Percentiles rank a stretch among this genome's conserved stretches.
Conservation (phyloP, 2,797 vertebrate species). For the Liparis tanakae region DNA sequence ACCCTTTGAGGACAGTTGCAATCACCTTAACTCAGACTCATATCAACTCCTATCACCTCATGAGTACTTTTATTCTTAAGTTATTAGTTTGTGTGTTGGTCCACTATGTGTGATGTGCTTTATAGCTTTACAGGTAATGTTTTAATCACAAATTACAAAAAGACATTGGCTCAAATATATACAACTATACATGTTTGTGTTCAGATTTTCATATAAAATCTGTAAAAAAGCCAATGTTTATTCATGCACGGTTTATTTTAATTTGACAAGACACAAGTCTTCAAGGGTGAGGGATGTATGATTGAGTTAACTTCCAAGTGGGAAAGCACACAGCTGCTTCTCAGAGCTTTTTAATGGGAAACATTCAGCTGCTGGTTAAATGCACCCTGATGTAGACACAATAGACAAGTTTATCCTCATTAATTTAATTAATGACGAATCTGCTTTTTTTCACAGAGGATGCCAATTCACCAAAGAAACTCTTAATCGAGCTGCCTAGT, state of each 20-base stretch:
- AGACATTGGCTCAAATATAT: neutral
- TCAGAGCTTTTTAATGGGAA: slow-evolving; percentile 2
- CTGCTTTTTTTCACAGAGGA: slow-evolving; percentile 86
- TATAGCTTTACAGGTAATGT: neutral
- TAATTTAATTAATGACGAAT: slow-evolving; percentile 66
- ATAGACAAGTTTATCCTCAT: slow-evolving; percentile 39
- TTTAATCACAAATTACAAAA: slow-evolving; percentile 1
- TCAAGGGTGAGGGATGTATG: neutral
- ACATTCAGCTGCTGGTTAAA: slow-evolving; percentile 2
- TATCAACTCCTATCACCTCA: neutral
- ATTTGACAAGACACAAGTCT: neutral
- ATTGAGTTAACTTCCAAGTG: neutral
- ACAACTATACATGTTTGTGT: neutral
- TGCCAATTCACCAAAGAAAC: slow-evolving; percentile 83
- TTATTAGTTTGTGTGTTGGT: neutral
- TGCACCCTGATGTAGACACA: neutral
- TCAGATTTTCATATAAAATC: slow-evolving; percentile 17
- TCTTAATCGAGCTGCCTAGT: slow-evolving; percentile 87
- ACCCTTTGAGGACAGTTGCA: slow-evolving; percentile 19
- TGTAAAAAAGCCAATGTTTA: slow-evolving; percentile 60
- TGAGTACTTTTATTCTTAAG: neutral
- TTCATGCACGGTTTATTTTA: slow-evolving; percentile 13
- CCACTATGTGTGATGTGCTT: slow-evolving; percentile 5
- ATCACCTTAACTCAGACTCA: slow-evolving; percentile 4
- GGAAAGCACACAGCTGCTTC: neutral